phyloP scores from a whole-genome alignment of 1,140 invertebrate species.

The Neoseiulus cucumeris region DNA sequence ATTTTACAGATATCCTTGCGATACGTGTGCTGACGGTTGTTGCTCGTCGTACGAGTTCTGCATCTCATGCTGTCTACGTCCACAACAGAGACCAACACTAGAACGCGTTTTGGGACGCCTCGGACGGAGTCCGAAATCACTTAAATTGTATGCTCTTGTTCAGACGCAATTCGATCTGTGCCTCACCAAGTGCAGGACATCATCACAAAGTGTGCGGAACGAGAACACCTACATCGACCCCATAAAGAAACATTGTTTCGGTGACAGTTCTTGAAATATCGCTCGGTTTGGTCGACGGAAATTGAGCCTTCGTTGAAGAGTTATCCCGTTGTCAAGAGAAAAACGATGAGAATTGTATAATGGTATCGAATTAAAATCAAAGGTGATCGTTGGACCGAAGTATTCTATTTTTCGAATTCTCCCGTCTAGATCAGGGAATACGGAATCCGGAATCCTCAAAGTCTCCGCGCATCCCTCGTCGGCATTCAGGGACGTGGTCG shows the following conservation, averaged over 20 bases:
- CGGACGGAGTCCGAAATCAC: background rate
- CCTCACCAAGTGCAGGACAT: background rate
- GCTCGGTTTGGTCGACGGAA: no score
- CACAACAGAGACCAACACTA: background rate
- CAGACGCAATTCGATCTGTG: background rate
- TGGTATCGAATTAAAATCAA: no score
- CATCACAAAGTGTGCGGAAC: background rate
- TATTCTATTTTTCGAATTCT: no score
- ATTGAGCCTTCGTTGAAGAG: no score
- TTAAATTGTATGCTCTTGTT: background rate
- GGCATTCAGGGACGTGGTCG: no score
- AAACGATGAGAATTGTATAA: no score
- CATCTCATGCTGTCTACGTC: constrained; percentile 1
- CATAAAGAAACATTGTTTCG: constrained; percentile 1
- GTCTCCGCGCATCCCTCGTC: no score
- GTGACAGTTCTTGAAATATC: background rate
- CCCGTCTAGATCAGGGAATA: no score
- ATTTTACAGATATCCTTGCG: background rate
- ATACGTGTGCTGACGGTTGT: background rate
- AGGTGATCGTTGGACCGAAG: no score
- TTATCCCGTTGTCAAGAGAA: no score
- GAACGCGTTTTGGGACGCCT: background rate
- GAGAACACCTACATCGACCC: constrained; percentile 7
- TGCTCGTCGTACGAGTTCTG: constrained; percentile 6
- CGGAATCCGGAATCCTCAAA: no score